Percentiles rank a stretch among this genome's conserved stretches.
Conservation (phyloP, 2,888 invertebrate genomes). For the Schizotus pectinicornis region DNA sequence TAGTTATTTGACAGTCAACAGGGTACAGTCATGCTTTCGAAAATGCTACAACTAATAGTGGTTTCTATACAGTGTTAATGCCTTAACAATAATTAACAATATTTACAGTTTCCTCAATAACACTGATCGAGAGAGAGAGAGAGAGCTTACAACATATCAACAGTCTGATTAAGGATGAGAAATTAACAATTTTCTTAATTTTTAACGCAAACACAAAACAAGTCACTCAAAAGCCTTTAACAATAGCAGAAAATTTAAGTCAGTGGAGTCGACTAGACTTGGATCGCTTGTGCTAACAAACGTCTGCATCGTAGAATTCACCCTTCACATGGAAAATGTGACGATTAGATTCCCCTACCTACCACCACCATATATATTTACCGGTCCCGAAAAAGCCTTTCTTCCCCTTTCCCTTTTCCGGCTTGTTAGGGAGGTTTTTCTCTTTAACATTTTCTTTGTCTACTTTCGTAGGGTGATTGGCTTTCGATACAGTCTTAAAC, state of each 20-base stretch:
- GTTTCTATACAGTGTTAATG: conserved; percentile 26
- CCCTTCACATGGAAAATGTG: conserved; percentile 51
- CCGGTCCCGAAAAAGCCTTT: conserved; percentile 86
- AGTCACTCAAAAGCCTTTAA: conserved; percentile 47
- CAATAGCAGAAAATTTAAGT: conserved; percentile 40
- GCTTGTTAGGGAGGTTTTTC: conserved; percentile 62
- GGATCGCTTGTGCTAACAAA: conserved; percentile 35
- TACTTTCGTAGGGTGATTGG: conserved; percentile 43
- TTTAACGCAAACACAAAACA: conserved; percentile 34
- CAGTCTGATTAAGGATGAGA: conserved; percentile 8
- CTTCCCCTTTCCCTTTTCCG: conserved; percentile 69
- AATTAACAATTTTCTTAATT: conserved; percentile 16
- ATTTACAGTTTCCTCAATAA: conserved; percentile 33
- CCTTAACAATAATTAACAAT: conserved; percentile 35
- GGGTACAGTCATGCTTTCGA: conserved; percentile 36
- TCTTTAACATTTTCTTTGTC: conserved; percentile 40
- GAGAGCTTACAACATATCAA: conserved; percentile 1
- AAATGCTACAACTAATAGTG: conserved; percentile 34
- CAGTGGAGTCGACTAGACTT: conserved; percentile 28
- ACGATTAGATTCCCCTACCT: conserved; percentile 54
- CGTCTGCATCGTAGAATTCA: conserved; percentile 46
- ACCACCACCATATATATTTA: conserved; percentile 85
- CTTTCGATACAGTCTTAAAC: conserved; percentile 56
- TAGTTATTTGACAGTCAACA: conserved; percentile 25
- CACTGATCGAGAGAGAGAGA: background rate